phyloP scores from a whole-genome alignment of 2,888 invertebrate genomes.

The Plusia festucae region DNA sequence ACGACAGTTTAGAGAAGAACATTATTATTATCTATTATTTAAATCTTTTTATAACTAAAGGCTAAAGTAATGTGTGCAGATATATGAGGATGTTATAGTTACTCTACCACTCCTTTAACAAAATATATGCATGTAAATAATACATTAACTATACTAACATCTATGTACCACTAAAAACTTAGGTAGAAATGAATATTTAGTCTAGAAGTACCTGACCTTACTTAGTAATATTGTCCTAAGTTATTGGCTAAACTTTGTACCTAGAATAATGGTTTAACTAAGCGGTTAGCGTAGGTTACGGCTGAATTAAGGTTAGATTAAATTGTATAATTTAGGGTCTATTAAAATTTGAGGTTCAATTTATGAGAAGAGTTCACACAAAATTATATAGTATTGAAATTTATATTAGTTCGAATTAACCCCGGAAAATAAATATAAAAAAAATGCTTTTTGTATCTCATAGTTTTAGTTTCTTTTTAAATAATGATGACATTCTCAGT shows the following conservation, averaged over 20 bases:
- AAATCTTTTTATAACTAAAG: too few relatives aligned
- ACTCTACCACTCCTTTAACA: not conserved
- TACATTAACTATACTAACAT: not conserved
- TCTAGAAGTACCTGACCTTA: not conserved
- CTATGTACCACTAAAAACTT: not conserved
- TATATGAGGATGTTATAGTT: too few relatives aligned
- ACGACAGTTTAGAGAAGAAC: too few relatives aligned
- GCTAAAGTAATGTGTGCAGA: too few relatives aligned
- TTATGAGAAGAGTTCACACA: slow-evolving; percentile 1
- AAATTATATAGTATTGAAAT: too few relatives aligned
- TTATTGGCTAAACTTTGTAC: slow-evolving; percentile 12
- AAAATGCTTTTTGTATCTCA: too few relatives aligned
- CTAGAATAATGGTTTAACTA: slow-evolving; percentile 19
- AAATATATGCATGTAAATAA: not conserved
- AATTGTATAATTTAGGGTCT: slow-evolving; percentile 1
- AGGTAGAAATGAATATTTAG: not conserved
- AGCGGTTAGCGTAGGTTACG: slow-evolving; percentile 28
- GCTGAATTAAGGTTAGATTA: slow-evolving; percentile 10
- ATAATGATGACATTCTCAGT: too few relatives aligned
- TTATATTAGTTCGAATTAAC: too few relatives aligned
- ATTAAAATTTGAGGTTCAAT: slow-evolving; percentile 8
- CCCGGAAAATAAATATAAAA: too few relatives aligned
- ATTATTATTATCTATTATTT: too few relatives aligned
- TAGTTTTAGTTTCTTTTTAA: too few relatives aligned
- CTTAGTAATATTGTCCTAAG: slow-evolving; percentile 13